Base-by-base conservation (phyloP, 2,113 vertebrate genomes). In the Dermatemys mawii region DNA sequence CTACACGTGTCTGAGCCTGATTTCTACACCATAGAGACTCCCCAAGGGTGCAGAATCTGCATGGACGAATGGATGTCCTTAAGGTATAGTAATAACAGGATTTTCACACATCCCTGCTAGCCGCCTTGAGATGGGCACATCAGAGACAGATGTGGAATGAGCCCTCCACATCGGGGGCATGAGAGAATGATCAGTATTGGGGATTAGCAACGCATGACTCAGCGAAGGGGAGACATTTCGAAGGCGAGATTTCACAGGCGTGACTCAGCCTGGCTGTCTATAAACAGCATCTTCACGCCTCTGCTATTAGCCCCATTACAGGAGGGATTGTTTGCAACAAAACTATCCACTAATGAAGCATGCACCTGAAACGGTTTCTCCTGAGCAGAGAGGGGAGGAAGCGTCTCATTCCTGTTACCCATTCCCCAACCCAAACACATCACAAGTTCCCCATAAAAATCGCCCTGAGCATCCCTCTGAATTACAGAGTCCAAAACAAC, bases 251-350 rank as follows among this genome's bases (percentile, higher is more conserved):
- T 53, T 89, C 94, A 90, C 46, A 50, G 75, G 89, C 11, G 50
- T 95, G 92, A 95, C 73, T 94, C 38, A 88, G 57, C 92, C 86
- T 57, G 78, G 87, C 90, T 90, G 91, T 51, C 94, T 93, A 95
- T 95, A 90, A 95, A 90, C 81, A 93, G 79, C 94, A 92, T 95
- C 94, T 94, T 84, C 90, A 81, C 6, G 88, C 89, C 89, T 84
- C 81, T 38, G 32, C 88, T 90, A 92, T 84, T 89, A 92, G 87
- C 94, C 87, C 87, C 26, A 0, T 90, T 54, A 54, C 87, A 49
- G 87, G 78, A 84, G 73, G 82, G 81, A 54, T 11, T n/a, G 70
- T 92, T 82, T 10, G 67, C 92, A 81, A 85, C 67, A 50, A n/a
- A n/a, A n/a, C n/a, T n/a, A 90, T 87, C 85, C 38, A 46, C 51